Percentiles rank a stretch among this genome's conserved stretches.
Conservation (phyloP, 2,797 vertebrate genomes). For the Melanotaenia pygmaea region DNA sequence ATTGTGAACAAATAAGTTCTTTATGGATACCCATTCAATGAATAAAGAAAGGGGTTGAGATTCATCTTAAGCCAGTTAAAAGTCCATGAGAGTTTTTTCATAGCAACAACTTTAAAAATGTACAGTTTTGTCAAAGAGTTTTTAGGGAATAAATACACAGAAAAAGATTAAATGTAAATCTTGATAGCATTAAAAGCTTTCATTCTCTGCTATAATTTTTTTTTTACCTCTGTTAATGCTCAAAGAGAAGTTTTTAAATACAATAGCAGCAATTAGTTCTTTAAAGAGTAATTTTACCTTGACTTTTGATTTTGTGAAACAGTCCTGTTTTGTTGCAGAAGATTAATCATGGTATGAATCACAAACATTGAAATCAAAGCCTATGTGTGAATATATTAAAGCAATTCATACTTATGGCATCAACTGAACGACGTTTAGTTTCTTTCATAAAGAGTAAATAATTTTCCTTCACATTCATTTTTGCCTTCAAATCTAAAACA, state of each 20-base stretch:
- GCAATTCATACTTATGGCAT: not conserved
- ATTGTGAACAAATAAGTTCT: too few relatives aligned
- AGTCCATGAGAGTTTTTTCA: not conserved
- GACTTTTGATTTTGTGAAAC: not conserved
- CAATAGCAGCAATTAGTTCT: not conserved
- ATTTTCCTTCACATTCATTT: not conserved
- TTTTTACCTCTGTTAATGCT: not conserved
- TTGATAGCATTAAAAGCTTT: not conserved
- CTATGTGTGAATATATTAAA: not conserved
- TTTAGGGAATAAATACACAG: not conserved
- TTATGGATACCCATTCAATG: too few relatives aligned
- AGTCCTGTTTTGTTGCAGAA: not conserved
- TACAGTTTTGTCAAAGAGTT: not conserved
- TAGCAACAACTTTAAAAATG: not conserved
- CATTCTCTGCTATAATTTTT: not conserved
- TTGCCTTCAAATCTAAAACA: not conserved
- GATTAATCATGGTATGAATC: not conserved
- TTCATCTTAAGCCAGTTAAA: not conserved
- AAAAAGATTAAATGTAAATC: not conserved
- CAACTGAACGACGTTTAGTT: not conserved
- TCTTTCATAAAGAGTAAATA: not conserved
- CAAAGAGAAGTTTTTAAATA: not conserved
- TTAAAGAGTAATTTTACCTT: not conserved
- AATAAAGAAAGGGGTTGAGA: too few relatives aligned
- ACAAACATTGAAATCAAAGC: not conserved